Evolutionary conservation across 2,113 vertebrate species (phyloP), one percentile per base, ranked within the genome.

Genomic region (Nymphicus hollandicus): DNA sequence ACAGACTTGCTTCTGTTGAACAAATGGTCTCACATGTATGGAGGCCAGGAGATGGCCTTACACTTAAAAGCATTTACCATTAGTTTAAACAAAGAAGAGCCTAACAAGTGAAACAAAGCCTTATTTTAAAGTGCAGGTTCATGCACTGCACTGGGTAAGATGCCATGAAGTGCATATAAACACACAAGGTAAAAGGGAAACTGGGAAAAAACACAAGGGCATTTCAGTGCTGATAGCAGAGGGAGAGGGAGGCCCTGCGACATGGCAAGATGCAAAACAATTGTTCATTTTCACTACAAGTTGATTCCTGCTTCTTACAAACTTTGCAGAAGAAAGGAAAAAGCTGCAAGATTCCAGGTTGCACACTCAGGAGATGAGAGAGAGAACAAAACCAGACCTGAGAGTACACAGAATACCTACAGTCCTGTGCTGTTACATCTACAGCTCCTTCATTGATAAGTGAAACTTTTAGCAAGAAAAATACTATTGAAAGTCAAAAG

Each of bases 1-100:
- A 7, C 0, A 0, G 58, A 6, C 43, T 41, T 3, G 5, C 10
- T n/a, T 22, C 55, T 27, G 47, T 0, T 13, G 47, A 19, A 3
- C 17, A 37, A n/a, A n/a, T 5, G 3, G 44, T 23, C 37, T 19
- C 53, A 8, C 22, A 0, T 4, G 9, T 5, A 49, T 70, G 52
- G 5, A 3, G 27, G 25, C 7, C n/a, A 58, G 56, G 20, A 17
- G 10, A 33, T 9, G 10, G 17, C 12, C 55, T 39, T 39, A 7
- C 6, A 25, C 3, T 33, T 27, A 28, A 15, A 41, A 71, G 41
- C 44, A 39, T 37, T 68, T 43, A 3, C 43, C 18, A 7, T 14
- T 22, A 31, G 18, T 46, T 55, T 13, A 18, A 52, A 58, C 53
- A 46, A 52, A 89, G 56, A 25, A 6, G 27, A 76, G 43, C 56